Evolutionary conservation across 1,140 invertebrate species (phyloP), one percentile per base, ranked within the genome.

Genomic region (Drosophila ambigua): DNA sequence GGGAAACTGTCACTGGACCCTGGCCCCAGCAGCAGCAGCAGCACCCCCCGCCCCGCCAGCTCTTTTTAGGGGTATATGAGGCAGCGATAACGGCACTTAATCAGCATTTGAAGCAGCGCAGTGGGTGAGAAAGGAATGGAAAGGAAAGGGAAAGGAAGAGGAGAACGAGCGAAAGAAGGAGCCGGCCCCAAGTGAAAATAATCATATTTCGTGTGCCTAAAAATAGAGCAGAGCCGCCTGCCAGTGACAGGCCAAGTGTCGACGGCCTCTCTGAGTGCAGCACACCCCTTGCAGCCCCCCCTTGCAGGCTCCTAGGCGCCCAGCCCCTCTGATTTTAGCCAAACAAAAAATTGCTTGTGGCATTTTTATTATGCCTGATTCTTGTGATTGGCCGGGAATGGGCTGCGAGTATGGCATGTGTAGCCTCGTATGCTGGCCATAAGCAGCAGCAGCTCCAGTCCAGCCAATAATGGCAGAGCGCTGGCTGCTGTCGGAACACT

Each of bases 21-120:
- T 11, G 13, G n/a, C 20, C 20, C 28, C 16, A 16, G n/a, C n/a
- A n/a, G n/a, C n/a, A 28, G 0, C 28, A 8, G 7, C 28, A 7
- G 2, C 7, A 7, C 28, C 28, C 7, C 28, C 28, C 7, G 0
- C 26, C 26, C 5, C 24, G 5, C n/a, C 26, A 5, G 5, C 26
- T 0, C 16, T 23, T 8, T 31, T 35, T 35, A 11, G 9, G 11
- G 28, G n/a, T 1, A 16, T 50, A 59, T 77, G 81, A 53, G 59
- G 50, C 48, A 41, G 23, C 54, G 59, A 69, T 75, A 73, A 63
- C 73, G 72, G 68, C 51, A 84, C 77, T 84, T 84, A 84, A 69
- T 85, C 77, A 77, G 77, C 81, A 84, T 85, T 84, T 80, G 80
- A 55, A 71, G 52, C 59, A 73, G 39, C 49, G 35, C 35, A 39